Conservation (phyloP, 2,797 vertebrate species). For the Peromyscus melanophrys region DNA sequence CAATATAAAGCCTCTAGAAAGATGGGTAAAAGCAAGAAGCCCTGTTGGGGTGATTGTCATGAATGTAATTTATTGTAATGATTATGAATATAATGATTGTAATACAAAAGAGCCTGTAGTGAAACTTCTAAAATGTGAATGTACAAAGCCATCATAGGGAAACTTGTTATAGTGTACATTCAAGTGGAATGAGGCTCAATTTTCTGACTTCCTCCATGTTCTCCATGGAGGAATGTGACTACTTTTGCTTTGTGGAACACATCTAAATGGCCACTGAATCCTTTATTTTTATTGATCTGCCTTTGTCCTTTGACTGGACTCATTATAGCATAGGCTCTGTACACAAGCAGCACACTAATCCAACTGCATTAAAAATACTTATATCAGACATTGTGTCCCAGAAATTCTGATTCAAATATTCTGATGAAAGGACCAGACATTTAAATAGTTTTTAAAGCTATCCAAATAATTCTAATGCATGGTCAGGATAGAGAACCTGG, state of each 20-base stretch:
- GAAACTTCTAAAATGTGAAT: not conserved
- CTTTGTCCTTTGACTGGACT: not conserved
- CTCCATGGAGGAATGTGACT: not conserved
- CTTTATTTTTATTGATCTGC: not conserved
- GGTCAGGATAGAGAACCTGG: not conserved
- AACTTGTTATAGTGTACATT: not conserved
- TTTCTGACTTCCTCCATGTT: not conserved
- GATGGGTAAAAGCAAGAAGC: not conserved
- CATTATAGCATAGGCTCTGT: not conserved
- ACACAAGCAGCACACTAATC: not conserved
- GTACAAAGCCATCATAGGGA: not conserved
- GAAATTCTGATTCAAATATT: constrained; percentile 54
- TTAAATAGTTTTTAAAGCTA: not conserved
- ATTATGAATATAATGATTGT: not conserved
- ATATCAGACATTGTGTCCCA: not conserved
- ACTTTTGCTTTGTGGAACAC: not conserved
- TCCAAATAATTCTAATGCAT: not conserved
- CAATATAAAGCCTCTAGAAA: not conserved
- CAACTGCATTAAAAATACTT: not conserved
- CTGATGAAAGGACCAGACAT: not conserved
- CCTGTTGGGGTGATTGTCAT: not conserved
- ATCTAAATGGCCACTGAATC: not conserved
- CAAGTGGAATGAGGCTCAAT: not conserved
- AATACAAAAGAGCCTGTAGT: not conserved
- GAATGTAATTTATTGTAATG: not conserved